These are phyloP conservation scores for Dysidea cf. avara DNA, from an alignment of 37 sponge, comb jelly and placozoan species.

Conservation along the genomic window DNA sequence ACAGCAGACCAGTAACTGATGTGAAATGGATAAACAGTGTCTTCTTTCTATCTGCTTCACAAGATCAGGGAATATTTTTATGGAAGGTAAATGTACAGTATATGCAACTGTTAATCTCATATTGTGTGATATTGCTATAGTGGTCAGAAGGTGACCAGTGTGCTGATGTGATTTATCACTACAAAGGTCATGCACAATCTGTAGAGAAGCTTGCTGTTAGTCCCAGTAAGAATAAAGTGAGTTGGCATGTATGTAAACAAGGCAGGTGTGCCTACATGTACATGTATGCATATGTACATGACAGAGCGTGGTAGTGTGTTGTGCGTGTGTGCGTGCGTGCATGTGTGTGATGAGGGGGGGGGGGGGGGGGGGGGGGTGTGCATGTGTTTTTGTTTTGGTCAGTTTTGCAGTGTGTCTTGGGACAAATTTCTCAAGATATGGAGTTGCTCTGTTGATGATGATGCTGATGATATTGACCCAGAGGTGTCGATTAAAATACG, in stretches of 20 bases:
- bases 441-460: neutral
- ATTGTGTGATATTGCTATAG: too few species aligned
- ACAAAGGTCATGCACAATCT: constrained; percentile 79
- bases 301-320: neutral
- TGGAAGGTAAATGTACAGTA: constrained; percentile 53
- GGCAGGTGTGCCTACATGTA: too few species aligned
- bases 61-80: constrained; percentile 68
- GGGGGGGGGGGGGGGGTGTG: too few species aligned
- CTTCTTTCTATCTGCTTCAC: constrained; percentile 70
- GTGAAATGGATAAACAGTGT: constrained; percentile 50
- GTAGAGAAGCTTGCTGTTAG: constrained; percentile 69
- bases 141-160: constrained; percentile 1
- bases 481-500: too few species aligned
- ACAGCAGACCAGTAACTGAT: constrained; percentile 58
- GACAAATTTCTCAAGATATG: constrained; percentile 79
- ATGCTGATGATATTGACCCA: neutral
- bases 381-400: neutral
- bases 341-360: too few species aligned
- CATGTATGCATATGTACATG: too few species aligned
- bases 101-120: too few species aligned
- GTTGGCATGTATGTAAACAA: neutral
- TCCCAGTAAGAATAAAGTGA: constrained; percentile 33
- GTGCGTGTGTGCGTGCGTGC: neutral
- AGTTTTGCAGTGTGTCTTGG: constrained; percentile 79
- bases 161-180: constrained; percentile 13